A percentile compares a stretch with the other conserved stretches of the same genome.
These are phyloP conservation scores for Reticulitermes speratus DNA, from an alignment of 1,140 invertebrate species.

Conservation along the genomic window DNA sequence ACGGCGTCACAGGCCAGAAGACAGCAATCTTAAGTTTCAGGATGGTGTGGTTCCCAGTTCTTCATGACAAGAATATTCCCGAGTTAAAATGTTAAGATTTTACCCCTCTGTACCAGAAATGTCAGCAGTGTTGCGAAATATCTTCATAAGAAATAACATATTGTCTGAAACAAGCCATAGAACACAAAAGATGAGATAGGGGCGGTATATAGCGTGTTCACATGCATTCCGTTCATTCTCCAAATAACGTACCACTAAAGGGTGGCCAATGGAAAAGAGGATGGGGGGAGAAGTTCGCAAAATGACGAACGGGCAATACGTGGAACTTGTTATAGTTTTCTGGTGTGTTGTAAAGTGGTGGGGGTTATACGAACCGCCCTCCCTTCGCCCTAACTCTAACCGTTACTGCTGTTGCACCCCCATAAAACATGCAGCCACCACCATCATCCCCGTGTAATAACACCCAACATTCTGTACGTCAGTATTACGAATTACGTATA, in stretches of 20 bases:
- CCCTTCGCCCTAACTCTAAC: neutral
- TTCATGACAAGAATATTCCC: too few species aligned
- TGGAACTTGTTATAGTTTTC: neutral
- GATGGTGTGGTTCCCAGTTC: too few species aligned
- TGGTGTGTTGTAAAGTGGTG: neutral
- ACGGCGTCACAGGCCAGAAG: too few species aligned
- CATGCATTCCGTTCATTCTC: neutral
- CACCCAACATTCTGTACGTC: slow-evolving; percentile 1
- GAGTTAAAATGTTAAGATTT: too few species aligned
- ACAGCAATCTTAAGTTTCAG: too few species aligned
- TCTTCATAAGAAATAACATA: neutral
- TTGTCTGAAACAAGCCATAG: neutral
- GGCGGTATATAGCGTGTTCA: neutral
- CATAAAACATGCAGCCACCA: neutral
- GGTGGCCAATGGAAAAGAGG: too few species aligned
- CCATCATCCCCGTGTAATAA: neutral
- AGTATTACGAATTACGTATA: neutral
- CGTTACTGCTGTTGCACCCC: slow-evolving; percentile 12
- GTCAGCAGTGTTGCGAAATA: neutral
- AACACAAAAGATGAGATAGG: neutral
- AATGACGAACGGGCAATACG: slow-evolving; percentile 3
- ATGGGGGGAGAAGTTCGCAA: neutral
- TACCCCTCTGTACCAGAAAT: neutral
- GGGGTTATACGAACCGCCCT: neutral
- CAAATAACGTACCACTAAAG: neutral